Evolutionary conservation across 2,888 invertebrate species (phyloP).

Genomic region (Clistopyga incitator): DNA sequence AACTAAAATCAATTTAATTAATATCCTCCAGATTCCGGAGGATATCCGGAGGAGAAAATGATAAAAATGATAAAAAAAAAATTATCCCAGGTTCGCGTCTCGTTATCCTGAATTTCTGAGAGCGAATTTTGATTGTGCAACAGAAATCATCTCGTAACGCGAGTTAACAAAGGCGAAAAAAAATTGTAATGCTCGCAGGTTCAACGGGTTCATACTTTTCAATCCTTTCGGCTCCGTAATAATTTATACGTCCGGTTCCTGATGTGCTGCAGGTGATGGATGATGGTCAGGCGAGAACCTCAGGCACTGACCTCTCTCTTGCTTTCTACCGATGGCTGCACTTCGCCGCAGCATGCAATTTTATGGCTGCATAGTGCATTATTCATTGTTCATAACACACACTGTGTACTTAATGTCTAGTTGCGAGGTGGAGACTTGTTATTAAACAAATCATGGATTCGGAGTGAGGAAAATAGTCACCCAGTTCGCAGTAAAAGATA

Average conservation of each 20-base stretch:
- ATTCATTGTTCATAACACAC: conserved; percentile 18
- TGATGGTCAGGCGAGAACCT: conserved; percentile 29
- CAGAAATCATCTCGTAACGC: neutral
- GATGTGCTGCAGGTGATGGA: conserved; percentile 2
- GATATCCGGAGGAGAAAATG: no score
- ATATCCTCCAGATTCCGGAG: no score
- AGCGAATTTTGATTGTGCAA: conserved; percentile 2
- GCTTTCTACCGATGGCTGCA: conserved; percentile 60
- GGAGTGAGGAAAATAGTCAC: conserved; percentile 30
- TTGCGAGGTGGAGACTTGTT: neutral
- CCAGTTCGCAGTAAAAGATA: neutral
- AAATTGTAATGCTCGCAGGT: neutral
- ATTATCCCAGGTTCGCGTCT: no score
- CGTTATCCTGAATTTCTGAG: no score
- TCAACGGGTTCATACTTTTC: neutral
- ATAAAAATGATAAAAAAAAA: no score
- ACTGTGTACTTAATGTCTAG: neutral
- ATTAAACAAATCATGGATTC: conserved; percentile 38
- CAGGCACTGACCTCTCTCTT: conserved; percentile 57
- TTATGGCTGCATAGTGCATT: conserved; percentile 15
- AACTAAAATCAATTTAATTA: no score
- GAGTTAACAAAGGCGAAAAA: neutral
- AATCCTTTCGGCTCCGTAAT: neutral
- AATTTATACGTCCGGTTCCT: conserved; percentile 13
- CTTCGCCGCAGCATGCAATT: neutral